A percentile compares a stretch with the other conserved stretches of the same genome.
Evolutionary conservation across 2,888 invertebrate genomes (phyloP).

Genomic region (Hipparchia sbordonii): DNA sequence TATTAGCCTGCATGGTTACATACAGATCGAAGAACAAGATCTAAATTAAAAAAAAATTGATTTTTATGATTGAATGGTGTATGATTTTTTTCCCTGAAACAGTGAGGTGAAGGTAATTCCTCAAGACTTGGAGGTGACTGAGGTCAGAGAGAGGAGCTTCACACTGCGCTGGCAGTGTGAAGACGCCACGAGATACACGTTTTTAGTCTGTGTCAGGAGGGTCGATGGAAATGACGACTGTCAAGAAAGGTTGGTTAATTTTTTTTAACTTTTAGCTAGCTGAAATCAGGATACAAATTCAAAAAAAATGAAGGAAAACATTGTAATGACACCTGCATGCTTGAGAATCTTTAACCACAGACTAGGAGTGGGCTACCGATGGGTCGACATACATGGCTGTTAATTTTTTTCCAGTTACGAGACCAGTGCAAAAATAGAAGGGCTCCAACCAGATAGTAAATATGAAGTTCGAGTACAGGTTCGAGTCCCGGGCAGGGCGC

Average conservation of each 20-base stretch:
- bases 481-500: constrained; percentile 39
- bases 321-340: no score
- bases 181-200: constrained; percentile 51
- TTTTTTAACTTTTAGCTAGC: no score
- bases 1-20: no score
- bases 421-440: constrained; percentile 78
- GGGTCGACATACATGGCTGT: no score
- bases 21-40: no score
- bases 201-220: constrained; percentile 58
- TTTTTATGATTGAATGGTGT: no score
- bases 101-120: constrained; percentile 46
- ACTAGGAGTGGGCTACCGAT: not conserved
- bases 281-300: no score
- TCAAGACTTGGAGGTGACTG: constrained; percentile 53
- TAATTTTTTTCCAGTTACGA: constrained; percentile 68
- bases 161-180: constrained; percentile 63
- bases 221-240: constrained; percentile 56
- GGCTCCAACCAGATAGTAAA: constrained; percentile 85
- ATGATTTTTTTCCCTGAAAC: not conserved
- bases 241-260: constrained; percentile 55
- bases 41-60: no score
- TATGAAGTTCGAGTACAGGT: constrained; percentile 88
- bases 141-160: constrained; percentile 53
- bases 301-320: no score
- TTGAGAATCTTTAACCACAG: no score